Base-by-base conservation (phyloP, 2,888 invertebrate genomes). In the Meteorus cinctellus region DNA sequence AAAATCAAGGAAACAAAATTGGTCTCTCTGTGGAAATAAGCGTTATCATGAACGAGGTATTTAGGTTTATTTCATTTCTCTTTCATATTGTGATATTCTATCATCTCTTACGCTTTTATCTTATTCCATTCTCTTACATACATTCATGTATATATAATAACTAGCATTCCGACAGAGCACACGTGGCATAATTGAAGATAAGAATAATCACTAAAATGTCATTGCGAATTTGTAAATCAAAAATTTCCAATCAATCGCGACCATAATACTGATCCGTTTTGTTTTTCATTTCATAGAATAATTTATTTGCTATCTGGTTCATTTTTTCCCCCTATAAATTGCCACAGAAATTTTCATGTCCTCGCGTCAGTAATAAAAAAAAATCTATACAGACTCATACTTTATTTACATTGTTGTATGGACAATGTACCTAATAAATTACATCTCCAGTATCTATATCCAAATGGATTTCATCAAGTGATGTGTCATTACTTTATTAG, bases 31-130 rank as follows among this genome's bases (percentile, higher is more conserved):
- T 34, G 36, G 29, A 41, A 45, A 62, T 71, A 71, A 71, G 71
- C 71, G 71, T 62, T 71, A 71, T 41, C 19, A 70, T 67, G 19
- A 74, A 62, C 48, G 74, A 74, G 74, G 74, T 74, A 74, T 68
- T 74, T 74, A 36, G 62, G 74, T 68, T 74, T 74, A 51, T 45
- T 74, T 74, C 36, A 27, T 31, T n/a, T 34, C 65, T 29, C 29
- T 41, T 67, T 24, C 55, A 19, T 55, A n/a, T 55, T 55, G n/a
- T 55, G n/a, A 41, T 62, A 45, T 45, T 63, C 19, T 5, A 63
- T 14, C 31, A 4, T 55, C 19, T 5, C 55, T 19, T 24, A 55
- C 19, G 24, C 8, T 19, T 48, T 55, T 19, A 55, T 55, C 19
- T 55, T 10, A 55, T 55, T 55, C 8, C 8, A 19, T 55, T n/a